Conservation (phyloP, 2,113 vertebrate genomes). For the Danionella cerebrum region DNA sequence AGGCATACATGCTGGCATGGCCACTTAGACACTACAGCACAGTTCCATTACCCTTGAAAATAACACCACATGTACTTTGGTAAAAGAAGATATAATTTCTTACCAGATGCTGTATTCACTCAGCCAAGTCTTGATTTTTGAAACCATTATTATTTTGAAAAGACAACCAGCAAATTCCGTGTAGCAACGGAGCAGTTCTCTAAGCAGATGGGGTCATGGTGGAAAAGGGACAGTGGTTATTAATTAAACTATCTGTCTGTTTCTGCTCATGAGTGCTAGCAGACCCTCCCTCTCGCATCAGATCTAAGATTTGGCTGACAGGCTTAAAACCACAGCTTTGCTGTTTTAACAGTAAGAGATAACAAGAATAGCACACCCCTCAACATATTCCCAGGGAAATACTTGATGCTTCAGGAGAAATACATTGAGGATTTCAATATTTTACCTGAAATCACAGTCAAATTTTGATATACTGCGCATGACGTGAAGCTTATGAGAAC, state of each 20-base stretch:
- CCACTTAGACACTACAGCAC: slow-evolving; percentile 28
- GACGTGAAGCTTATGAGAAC: background rate
- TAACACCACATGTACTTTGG: background rate
- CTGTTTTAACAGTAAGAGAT: slow-evolving; percentile 29
- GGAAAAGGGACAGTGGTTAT: slow-evolving; percentile 67
- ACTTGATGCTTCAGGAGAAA: too few relatives aligned
- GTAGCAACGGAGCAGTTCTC: slow-evolving; percentile 42
- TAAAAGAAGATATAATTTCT: slow-evolving; percentile 3
- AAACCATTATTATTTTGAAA: slow-evolving; percentile 44
- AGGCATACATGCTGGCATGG: slow-evolving; percentile 38
- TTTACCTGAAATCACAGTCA: too few relatives aligned
- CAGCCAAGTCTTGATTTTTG: slow-evolving; percentile 11
- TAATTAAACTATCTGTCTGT: slow-evolving; percentile 68
- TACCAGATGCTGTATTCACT: background rate
- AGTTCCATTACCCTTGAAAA: slow-evolving; percentile 38
- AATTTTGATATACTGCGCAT: background rate
- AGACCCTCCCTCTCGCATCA: slow-evolving; percentile 11
- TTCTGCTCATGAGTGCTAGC: slow-evolving; percentile 43
- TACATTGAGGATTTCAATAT: too few relatives aligned
- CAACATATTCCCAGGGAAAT: slow-evolving; percentile 7
- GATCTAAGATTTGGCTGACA: slow-evolving; percentile 51
- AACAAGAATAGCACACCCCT: slow-evolving; percentile 38
- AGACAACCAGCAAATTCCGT: slow-evolving; percentile 40
- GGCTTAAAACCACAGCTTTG: slow-evolving; percentile 42
- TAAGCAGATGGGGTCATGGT: slow-evolving; percentile 52